phyloP scores from a whole-genome alignment of 1,140 invertebrate genomes.

The Cyphomyrmex costatus region DNA sequence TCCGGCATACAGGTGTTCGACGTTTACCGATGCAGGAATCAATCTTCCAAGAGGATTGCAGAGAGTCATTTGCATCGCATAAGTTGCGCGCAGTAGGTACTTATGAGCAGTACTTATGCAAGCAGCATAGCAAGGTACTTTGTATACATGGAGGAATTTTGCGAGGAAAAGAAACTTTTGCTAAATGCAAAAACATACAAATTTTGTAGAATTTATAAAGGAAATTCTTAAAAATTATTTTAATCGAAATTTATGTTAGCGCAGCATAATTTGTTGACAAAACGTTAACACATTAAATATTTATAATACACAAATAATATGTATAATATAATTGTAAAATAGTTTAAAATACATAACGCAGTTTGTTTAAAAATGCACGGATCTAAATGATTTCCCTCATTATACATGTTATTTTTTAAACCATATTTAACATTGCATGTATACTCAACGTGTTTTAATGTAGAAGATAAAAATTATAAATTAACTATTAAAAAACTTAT shows the following conservation, averaged over 20 bases:
- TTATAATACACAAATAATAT: not conserved
- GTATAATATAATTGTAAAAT: not conserved
- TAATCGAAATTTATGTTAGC: not conserved
- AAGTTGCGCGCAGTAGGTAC: conserved; percentile 10
- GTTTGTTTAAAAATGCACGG: not conserved
- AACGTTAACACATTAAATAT: not conserved
- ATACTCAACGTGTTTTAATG: not conserved
- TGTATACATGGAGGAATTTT: not conserved
- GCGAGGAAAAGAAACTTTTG: not conserved
- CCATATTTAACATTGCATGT: not conserved
- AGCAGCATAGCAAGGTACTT: not conserved
- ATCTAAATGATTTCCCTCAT: not conserved
- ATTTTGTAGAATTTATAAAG: not conserved
- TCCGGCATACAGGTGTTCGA: conserved; percentile 7
- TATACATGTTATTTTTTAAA: not conserved
- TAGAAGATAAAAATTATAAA: conserved; percentile 1
- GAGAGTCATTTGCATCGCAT: conserved; percentile 42
- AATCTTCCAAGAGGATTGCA: conserved; percentile 9
- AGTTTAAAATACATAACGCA: not conserved
- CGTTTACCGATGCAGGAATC: conserved; percentile 23
- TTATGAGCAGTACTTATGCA: conserved; percentile 28
- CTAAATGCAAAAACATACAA: not conserved
- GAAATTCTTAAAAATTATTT: not conserved
- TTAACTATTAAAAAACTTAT: not conserved
- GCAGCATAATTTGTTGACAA: not conserved